Conservation (phyloP, 2,113 vertebrate genomes). For the Thalassoma bifasciatum region DNA sequence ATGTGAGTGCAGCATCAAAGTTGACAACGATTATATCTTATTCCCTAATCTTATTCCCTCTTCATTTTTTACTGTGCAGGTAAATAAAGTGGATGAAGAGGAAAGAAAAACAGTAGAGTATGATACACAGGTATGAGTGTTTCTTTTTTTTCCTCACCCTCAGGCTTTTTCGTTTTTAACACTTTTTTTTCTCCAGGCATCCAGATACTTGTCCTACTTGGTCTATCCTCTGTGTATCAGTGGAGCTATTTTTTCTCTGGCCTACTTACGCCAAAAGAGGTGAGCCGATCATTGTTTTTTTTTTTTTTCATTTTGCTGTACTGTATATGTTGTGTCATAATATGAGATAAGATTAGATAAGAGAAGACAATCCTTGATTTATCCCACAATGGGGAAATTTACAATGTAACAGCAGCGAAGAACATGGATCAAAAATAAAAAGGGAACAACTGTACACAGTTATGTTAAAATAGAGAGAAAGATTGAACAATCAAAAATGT, state of each 20-base stretch:
- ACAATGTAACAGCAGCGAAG: too few species aligned
- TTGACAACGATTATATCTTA: background rate
- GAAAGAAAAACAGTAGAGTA: conserved; percentile 78
- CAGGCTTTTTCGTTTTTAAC: background rate
- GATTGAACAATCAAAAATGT: too few species aligned
- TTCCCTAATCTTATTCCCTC: background rate
- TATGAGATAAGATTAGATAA: too few species aligned
- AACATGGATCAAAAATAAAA: too few species aligned
- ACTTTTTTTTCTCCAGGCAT: conserved; percentile 82
- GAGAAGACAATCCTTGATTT: too few species aligned
- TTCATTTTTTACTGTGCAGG: conserved; percentile 49
- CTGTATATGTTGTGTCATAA: too few species aligned
- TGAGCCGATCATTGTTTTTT: conserved; percentile 60
- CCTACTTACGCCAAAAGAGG: conserved; percentile 95
- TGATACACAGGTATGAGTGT: conserved; percentile 77
- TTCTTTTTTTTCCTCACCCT: background rate
- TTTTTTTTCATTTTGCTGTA: background rate
- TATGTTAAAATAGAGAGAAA: too few species aligned
- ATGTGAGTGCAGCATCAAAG: conserved; percentile 65
- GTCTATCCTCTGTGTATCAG: conserved; percentile 93
- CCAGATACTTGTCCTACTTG: conserved; percentile 93
- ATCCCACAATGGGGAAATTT: too few species aligned
- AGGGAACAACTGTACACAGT: too few species aligned
- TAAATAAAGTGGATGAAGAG: conserved; percentile 76
- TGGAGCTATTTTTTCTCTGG: conserved; percentile 91